These are phyloP conservation scores for Drosophila trapezifrons DNA, from an alignment of 1,140 invertebrate genomes.

Conservation along the genomic window DNA sequence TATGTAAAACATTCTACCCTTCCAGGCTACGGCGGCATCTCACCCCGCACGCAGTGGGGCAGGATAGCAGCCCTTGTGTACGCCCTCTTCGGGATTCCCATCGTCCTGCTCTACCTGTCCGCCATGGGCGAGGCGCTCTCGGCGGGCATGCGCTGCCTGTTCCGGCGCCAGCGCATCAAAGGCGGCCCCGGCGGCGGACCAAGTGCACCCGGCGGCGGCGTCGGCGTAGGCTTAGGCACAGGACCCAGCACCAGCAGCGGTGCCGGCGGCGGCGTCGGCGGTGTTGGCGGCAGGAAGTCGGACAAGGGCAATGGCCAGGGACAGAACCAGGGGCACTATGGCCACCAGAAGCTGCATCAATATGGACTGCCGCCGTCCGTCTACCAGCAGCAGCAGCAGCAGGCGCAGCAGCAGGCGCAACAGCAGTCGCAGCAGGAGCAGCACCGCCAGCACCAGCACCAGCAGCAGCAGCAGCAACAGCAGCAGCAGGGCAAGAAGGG, in stretches of 20 bases:
- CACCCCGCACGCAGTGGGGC: constrained; percentile 95
- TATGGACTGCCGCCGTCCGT: constrained; percentile 61
- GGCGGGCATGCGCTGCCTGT: constrained; percentile 80
- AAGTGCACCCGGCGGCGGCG: constrained; percentile 8
- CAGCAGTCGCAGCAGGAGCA: constrained; percentile 43
- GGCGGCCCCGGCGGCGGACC: constrained; percentile 31
- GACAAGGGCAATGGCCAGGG: constrained; percentile 55
- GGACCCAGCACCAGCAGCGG: constrained; percentile 17
- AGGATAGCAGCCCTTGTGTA: constrained; percentile 94
- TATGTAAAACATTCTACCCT: no score
- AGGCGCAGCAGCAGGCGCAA: constrained; percentile 46
- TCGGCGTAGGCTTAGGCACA: constrained; percentile 1
- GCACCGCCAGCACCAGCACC: constrained; percentile 32
- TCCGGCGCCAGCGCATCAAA: constrained; percentile 67
- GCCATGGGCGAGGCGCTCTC: constrained; percentile 91
- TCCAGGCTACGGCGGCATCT: constrained; percentile 96
- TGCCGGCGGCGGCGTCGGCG: constrained; percentile 11
- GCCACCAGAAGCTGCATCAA: constrained; percentile 57
- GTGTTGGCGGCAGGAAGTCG: constrained; percentile 19
- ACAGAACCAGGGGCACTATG: constrained; percentile 27
- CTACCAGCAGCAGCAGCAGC: constrained; percentile 61
- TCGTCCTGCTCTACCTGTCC: constrained; percentile 95
- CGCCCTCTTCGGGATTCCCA: constrained; percentile 94
- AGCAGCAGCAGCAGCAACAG: constrained; percentile 36
- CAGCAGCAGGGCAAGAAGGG: constrained; percentile 39